A percentile compares a stretch with the other conserved stretches of the same genome.
Conservation (phyloP, 2,797 vertebrate species). For the Onychomys leucogaster region DNA sequence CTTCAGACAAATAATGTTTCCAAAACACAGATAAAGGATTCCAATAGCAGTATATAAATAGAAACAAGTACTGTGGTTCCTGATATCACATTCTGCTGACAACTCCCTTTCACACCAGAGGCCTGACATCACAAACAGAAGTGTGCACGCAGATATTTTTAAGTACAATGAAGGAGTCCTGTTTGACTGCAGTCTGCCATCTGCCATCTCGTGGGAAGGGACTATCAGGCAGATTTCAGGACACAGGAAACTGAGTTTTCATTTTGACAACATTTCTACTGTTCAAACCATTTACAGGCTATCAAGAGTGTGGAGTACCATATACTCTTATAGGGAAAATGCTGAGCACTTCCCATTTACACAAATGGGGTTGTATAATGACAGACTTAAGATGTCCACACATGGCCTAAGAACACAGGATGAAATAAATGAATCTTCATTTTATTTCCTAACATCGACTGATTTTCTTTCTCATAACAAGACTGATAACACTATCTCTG, state of each 20-base stretch:
- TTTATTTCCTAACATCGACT: background rate
- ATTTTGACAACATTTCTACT: background rate
- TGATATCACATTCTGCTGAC: background rate
- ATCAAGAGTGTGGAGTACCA: background rate
- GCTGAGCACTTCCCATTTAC: background rate
- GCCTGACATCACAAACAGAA: background rate
- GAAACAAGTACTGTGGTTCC: background rate
- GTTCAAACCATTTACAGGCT: background rate
- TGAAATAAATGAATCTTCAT: conserved; percentile 44
- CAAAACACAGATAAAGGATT: conserved; percentile 1
- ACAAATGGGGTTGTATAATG: background rate
- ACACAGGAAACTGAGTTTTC: background rate
- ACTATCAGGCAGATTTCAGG: background rate
- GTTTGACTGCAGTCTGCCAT: background rate
- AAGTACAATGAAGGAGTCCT: conserved; percentile 12
- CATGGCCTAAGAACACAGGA: background rate
- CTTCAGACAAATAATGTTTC: conserved; percentile 37
- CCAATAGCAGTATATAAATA: background rate
- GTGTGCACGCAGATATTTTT: background rate
- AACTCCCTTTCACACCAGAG: background rate
- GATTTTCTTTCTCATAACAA: no score
- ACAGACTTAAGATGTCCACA: conserved; percentile 21
- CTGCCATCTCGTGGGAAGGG: background rate
- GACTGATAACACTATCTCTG: conserved; percentile 4
- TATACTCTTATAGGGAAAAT: background rate